A percentile compares a stretch with the other conserved stretches of the same genome.
These are phyloP conservation scores for Centropyge bicolor DNA, from an alignment of 2,797 vertebrate genomes.

Conservation along the genomic window DNA sequence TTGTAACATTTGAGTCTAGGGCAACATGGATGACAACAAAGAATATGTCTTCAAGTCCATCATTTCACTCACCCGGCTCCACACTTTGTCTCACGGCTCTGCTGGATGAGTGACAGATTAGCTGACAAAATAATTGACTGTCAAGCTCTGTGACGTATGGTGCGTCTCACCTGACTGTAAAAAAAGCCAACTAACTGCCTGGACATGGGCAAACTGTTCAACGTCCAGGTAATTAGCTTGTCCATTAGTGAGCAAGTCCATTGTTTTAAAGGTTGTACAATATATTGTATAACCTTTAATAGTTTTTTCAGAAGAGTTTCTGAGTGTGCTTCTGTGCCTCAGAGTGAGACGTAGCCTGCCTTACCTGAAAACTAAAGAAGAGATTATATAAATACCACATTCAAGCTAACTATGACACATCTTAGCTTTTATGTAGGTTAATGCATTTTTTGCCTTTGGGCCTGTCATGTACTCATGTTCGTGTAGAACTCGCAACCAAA, in stretches of 20 bases:
- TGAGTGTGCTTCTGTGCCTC: not conserved
- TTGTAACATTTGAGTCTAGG: constrained; percentile 1
- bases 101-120: not conserved
- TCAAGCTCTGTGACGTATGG: not conserved
- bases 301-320: not conserved
- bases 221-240: constrained; percentile 11
- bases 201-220: not conserved
- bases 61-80: not conserved
- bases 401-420: not conserved
- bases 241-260: constrained; percentile 13
- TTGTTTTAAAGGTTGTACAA: not conserved
- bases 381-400: not conserved
- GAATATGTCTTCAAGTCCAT: constrained; percentile 3
- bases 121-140: not conserved
- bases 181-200: not conserved
- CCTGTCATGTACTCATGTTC: constrained; percentile 7
- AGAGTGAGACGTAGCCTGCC: not conserved
- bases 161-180: not conserved
- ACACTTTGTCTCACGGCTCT: not conserved
- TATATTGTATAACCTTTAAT: constrained; percentile 4
- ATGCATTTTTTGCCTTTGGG: constrained; percentile 38
- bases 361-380: not conserved
- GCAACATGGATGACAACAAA: not conserved
- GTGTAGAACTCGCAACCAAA: constrained; percentile 21
- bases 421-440: constrained; percentile 35